Evolutionary conservation across 92 coral and sea anemone genomes (phyloP), one percentile per base, ranked within the genome.

Genomic region (Epizoanthus illoricatus): DNA sequence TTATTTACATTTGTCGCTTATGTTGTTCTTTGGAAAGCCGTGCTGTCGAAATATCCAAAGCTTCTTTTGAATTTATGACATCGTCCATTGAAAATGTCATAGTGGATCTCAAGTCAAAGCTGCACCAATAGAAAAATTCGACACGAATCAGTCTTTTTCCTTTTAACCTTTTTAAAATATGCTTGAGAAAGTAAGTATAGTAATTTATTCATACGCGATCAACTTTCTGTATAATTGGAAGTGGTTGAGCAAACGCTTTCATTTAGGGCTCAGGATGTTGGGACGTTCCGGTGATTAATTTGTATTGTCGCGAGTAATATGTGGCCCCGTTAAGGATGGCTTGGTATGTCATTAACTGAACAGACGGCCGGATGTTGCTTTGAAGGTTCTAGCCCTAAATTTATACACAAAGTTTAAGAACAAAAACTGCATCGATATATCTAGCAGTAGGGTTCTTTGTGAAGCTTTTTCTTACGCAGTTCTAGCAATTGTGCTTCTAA

Each of bases 351-450:
- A 63, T 78, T 62, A 78, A 56, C 70, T 40, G 56, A 42, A 54
- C 82, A 78, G 82, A 63, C 65, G 82, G 71, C 71, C 82, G 59
- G 82, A 63, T 40, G 71, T 62, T 42, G 42, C 71, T 19, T 1
- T 20, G 42, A 20, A 45, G 68, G 11, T 58, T 16, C 43, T 54
- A 41, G 65, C 60, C 55, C 23, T 60, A 43, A 76, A 76, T 45
- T 16, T 63, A 62, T 52, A 78, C 18, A 74, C 13, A 66, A 20
- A 63, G 13, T 63, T n/a, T 19, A 62, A 76, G 57, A 41, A 41
- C 8, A 43, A 62, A 52, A 36, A 41, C 45, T 33, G 24, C 64
- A 75, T 6, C 18, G 18, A 56, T 6, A 55, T 21, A 52, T 36
- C 16, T 12, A 7, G 21, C 19, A 12, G 19, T 49, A 33, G 4